Conservation (phyloP, 2,888 invertebrate genomes). For the Lagria hirta region DNA sequence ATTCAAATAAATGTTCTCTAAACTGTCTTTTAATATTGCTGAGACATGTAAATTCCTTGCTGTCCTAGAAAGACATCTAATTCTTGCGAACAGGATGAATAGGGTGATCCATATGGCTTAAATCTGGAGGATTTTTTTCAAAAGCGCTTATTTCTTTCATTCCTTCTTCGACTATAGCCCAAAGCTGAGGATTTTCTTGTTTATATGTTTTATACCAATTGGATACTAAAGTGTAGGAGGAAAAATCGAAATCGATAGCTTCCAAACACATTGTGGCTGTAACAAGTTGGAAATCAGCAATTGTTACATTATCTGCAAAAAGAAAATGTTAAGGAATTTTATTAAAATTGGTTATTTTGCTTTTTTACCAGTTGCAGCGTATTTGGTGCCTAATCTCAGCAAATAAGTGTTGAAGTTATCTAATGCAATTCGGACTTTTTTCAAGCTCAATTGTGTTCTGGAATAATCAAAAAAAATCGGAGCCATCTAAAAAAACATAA, state of each 20-base stretch:
- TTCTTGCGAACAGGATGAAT: conserved; percentile 68
- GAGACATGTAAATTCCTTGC: too few species aligned
- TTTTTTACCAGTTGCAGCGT: conserved; percentile 67
- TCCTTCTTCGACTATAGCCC: conserved; percentile 68
- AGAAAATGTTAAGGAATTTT: conserved; percentile 2
- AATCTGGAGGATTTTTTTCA: conserved; percentile 72
- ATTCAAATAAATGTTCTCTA: too few species aligned
- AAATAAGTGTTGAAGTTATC: conserved; percentile 70
- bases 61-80: too few species aligned
- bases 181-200: conserved; percentile 65
- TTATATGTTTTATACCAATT: conserved; percentile 76
- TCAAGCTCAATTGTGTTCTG: conserved; percentile 66
- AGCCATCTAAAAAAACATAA: conserved; percentile 60
- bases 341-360: conserved; percentile 15
- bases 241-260: conserved; percentile 67
- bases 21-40: too few species aligned
- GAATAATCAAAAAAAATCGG: conserved; percentile 78
- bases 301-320: conserved; percentile 63
- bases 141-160: conserved; percentile 70
- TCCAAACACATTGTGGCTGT: conserved; percentile 74
- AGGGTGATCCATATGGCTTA: conserved; percentile 70
- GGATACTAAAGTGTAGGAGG: conserved; percentile 59
- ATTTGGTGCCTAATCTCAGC: conserved; percentile 60
- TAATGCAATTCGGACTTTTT: conserved; percentile 68
- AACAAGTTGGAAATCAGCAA: conserved; percentile 73